Base-by-base conservation (phyloP, 2,888 invertebrate species). In the Hypomecis punctinalis region DNA sequence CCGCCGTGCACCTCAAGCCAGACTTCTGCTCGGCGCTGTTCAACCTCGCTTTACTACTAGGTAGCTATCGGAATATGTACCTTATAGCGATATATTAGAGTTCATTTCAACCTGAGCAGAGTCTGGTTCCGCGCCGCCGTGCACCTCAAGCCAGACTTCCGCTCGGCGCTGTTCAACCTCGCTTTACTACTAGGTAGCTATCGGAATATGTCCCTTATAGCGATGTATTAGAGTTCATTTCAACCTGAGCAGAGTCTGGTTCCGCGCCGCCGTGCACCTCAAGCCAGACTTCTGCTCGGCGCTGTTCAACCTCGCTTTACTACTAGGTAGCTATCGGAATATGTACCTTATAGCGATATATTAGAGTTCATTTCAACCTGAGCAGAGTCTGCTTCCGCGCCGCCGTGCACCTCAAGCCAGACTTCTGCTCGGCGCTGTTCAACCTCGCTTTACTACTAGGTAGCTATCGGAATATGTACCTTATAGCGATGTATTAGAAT, bases 11-110 rank as follows among this genome's bases (percentile, higher is more conserved):
- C 76, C 91, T 97, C 10, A 98, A 98, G 81, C 96, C 96, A 2
- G 97, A 97, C 90, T 98, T 98, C 87, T 94, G 98, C 56, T 98
- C 98, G 73, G 99, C 99, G 1, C 94, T 99, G 9, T 99, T 99
- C 89, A 99, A 99, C 93, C 91, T 99, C 68, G 99, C 99, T 0
- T 91, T 99, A 48, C 91, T 99, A 36, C 90, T 98, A 67, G 56
- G 56, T 10, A 39, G 6, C 37, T 47, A 40, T 43, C n/a, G n/a
- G n/a, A n/a, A n/a, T n/a, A n/a, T n/a, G n/a, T n/a, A n/a, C n/a
- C n/a, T n/a, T n/a, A n/a, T n/a, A n/a, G n/a, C n/a, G n/a, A n/a
- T n/a, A n/a, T n/a, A n/a, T n/a, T n/a, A n/a, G n/a, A n/a, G n/a
- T n/a, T n/a, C n/a, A n/a, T n/a, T n/a, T n/a, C n/a, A n/a, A n/a